phyloP scores from a whole-genome alignment of 2,113 vertebrate genomes.

The Riparia riparia region DNA sequence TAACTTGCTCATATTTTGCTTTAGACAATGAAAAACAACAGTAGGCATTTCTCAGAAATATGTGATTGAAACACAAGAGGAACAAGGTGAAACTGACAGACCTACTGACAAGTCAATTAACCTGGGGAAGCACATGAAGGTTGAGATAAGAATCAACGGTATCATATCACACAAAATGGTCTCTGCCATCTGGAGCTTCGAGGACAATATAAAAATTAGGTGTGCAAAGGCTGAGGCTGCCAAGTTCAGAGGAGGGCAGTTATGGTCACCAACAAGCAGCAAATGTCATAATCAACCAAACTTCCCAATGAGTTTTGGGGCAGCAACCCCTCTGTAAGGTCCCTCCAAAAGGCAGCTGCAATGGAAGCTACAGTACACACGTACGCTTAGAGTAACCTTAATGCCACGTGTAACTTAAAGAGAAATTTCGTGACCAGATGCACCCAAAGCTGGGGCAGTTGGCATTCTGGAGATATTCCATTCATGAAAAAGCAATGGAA shows the following conservation, averaged over 20 bases:
- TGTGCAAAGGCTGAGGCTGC: rapidly evolving
- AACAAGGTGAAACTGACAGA: neutral
- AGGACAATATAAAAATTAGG: neutral
- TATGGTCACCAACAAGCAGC: neutral
- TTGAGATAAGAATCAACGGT: neutral
- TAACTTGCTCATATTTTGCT: neutral
- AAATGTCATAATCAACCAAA: neutral
- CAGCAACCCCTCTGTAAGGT: neutral
- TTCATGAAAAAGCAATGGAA: neutral
- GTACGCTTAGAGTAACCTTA: neutral
- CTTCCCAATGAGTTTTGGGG: neutral
- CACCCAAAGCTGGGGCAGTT: neutral
- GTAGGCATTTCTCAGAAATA: neutral
- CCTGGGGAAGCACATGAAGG: neutral
- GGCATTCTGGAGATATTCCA: neutral
- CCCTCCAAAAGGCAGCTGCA: neutral
- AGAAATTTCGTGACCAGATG: neutral
- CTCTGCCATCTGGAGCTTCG: neutral
- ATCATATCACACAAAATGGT: neutral
- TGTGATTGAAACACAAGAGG: neutral
- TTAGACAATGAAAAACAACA: neutral
- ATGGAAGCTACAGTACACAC: neutral
- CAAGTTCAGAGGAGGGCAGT: neutral
- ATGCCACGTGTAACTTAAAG: rapidly evolving
- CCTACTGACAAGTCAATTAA: neutral